Base-by-base conservation (phyloP, 1,140 invertebrate species). In the Oscheius sp. region DNA sequence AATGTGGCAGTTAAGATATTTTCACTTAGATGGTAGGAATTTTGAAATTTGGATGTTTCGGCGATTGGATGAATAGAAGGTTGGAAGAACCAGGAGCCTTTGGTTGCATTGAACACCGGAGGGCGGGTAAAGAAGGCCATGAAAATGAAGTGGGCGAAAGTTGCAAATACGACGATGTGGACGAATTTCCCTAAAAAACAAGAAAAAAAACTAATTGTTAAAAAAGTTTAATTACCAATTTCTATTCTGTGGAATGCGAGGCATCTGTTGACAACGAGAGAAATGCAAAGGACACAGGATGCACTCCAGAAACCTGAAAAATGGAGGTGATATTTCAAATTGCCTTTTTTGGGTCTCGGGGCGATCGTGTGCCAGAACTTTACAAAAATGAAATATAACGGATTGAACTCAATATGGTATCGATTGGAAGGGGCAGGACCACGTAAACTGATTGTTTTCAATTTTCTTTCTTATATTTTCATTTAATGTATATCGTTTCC, bases 241-340 rank as follows among this genome's bases (percentile, higher is more conserved):
- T 55, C 49, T 20, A 13, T 20, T 55, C 49, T 4, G 28, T 55
- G 49, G 15, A 55, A 13, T 20, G 49, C 49, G 28, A 15, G 28
- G 49, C 15, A 20, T 55, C 49, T 55, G 23, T 15, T 20, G 7
- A 55, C 7, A 4, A 26, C 49, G 15, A 55, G 23, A 23, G 49
- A 7, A 23, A 55, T 7, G 23, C 49, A 55, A 15, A 55, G 23
- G 23, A 55, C 49, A 26, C 49, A 55, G 7, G 49, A 55, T 7
- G 49, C 7, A 55, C 49, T 55, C 49, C 49, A 55, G 28, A 15
- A 55, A 4, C 49, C 49, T 55, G 49, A 55, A 55, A n/a, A n/a
- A n/a, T n/a, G n/a, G n/a, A n/a, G n/a, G n/a, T n/a, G n/a, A n/a
- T n/a, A n/a, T n/a, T n/a, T n/a, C n/a, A n/a, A n/a, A n/a, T n/a